Conservation (phyloP, 2,797 vertebrate species). For the Lepus townsendii region DNA sequence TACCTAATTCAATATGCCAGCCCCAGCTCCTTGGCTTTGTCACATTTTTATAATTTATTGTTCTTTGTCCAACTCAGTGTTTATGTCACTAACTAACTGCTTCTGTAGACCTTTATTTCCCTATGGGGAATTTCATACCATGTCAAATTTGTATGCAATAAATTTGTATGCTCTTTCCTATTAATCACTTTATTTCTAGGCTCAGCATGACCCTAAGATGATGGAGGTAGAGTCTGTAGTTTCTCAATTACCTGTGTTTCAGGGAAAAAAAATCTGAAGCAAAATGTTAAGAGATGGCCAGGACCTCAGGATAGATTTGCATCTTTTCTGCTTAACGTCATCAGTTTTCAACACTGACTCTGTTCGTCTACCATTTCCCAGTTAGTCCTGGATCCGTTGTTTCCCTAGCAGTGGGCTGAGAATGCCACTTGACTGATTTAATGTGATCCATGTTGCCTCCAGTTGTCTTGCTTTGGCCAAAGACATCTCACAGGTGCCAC, state of each 20-base stretch:
- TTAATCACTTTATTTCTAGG: background rate
- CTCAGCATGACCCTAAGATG: background rate
- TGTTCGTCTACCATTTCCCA: background rate
- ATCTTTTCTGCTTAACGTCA: background rate
- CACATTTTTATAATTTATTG: background rate
- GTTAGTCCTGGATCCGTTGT: background rate
- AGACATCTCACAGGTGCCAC: background rate
- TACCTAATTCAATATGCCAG: background rate
- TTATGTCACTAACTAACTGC: too few relatives aligned
- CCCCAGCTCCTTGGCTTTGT: too few relatives aligned
- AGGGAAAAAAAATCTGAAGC: background rate
- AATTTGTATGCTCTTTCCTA: background rate
- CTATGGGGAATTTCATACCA: too few relatives aligned
- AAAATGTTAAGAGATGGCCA: background rate
- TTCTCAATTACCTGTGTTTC: background rate
- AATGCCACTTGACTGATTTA: background rate
- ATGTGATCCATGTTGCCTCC: background rate
- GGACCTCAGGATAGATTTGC: background rate
- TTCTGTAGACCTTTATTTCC: background rate
- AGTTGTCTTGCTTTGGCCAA: background rate
- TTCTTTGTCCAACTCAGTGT: background rate
- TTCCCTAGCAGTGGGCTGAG: background rate
- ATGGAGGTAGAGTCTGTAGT: background rate
- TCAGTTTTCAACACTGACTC: background rate
- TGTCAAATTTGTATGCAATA: background rate